Evolutionary conservation across 2,888 invertebrate genomes (phyloP), one percentile per base, ranked within the genome.

Genomic region (Horisme vitalbata): DNA sequence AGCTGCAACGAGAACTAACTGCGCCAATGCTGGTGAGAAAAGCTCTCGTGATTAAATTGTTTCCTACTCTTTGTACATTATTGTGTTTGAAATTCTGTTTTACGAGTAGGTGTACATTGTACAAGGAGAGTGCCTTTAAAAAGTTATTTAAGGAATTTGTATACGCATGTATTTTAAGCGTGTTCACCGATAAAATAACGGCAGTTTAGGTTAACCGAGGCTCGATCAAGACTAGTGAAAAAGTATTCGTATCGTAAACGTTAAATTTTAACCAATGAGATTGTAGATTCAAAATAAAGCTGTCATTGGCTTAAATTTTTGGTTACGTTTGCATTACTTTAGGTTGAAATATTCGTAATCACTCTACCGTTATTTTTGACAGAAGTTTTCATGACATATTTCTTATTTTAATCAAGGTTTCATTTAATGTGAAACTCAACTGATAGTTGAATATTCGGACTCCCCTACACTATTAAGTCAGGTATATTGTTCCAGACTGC

Each of bases 401-500:
- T 8, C 23, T 23, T 4, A 7, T 1, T 1, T 18, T 18, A 6
- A 18, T 18, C 7, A 18, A 1, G 18, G 5, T 18, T 18, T 18
- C 1, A 7, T 18, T 18, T 18, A 18, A 18, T 23, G 5, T 3
- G 8, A 8, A 23, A 23, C 23, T 7, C 23, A 23, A 7, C 23
- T 23, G 3, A 23, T 7, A 23, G n/a, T n/a, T 23, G 23, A 1
- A 23, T 23, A 6, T 8, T 23, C 23, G 6, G 3, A 3, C 7
- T 26, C 11, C 1, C 23, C 23, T 2, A 23, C 5, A 23, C 23
- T 8, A n/a, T n/a, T 23, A 4, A 23, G 6, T 23, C n/a, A 18
- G 18, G 18, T 1, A 6, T 26, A 11, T 11, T 11, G 58, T 67
- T 66, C 2, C 71, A 88, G 87, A 87, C 9, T 83, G 83, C 58